Percentiles rank a stretch among this genome's conserved stretches.
Evolutionary conservation across 1,140 invertebrate species (phyloP).

Genomic region (Drosophila sulfurigaster): DNA sequence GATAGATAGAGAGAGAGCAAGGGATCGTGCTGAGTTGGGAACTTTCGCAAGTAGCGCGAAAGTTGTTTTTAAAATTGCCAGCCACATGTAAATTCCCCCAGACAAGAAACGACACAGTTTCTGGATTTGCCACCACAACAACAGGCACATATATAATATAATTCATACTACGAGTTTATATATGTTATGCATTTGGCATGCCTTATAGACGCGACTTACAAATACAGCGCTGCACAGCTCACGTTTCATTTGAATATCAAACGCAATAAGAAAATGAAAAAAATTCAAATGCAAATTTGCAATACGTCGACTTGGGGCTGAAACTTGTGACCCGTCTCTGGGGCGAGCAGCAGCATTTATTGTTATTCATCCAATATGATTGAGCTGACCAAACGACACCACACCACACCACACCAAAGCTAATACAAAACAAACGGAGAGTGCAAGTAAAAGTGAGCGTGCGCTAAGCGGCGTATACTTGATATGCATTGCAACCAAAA

Average conservation of each 20-base stretch:
- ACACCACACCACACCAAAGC: background rate
- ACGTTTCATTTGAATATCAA: constrained; percentile 75
- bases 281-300: constrained; percentile 62
- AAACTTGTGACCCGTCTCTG: constrained; percentile 19
- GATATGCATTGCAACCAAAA: constrained; percentile 2
- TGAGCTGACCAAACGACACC: background rate
- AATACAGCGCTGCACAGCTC: constrained; percentile 41
- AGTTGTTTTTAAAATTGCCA: constrained; percentile 71
- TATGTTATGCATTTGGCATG: constrained; percentile 1
- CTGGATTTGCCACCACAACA: constrained; percentile 3
- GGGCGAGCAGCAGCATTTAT: background rate
- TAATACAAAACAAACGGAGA: background rate
- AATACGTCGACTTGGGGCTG: constrained; percentile 1
- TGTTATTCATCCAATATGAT: constrained; percentile 16
- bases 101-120: constrained; percentile 12
- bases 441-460: background rate
- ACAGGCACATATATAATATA: background rate
- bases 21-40: background rate
- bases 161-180: background rate
- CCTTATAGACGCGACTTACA: constrained; percentile 4
- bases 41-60: constrained; percentile 62
- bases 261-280: constrained; percentile 42
- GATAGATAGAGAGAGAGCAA: background rate
- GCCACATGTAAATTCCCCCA: constrained; percentile 48
- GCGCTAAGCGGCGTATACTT: constrained; percentile 22